These are phyloP conservation scores for Todiramphus saurophagus DNA, from an alignment of 2,113 vertebrate genomes.

Conservation along the genomic window DNA sequence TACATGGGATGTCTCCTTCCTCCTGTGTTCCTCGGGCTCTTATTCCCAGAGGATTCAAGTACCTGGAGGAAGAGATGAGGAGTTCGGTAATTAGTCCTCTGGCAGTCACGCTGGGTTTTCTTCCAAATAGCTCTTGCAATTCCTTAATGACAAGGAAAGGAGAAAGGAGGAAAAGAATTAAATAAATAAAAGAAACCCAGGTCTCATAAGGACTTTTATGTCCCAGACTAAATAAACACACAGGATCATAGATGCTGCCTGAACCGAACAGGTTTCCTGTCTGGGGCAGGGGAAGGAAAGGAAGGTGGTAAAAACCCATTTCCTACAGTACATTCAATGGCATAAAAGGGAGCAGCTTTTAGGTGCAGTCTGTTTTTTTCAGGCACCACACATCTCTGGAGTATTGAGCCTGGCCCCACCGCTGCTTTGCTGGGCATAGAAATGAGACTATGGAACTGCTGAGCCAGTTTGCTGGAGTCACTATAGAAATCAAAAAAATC, in stretches of 20 bases:
- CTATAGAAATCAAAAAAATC: neutral
- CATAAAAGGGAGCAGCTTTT: neutral
- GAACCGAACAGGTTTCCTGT: neutral
- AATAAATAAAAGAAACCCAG: neutral
- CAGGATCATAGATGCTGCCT: neutral
- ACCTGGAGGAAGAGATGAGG: neutral
- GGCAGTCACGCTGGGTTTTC: neutral
- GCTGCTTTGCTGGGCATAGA: neutral
- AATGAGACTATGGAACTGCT: rapidly evolving
- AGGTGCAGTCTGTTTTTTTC: neutral
- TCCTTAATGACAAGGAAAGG: neutral
- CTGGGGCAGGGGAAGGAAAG: neutral
- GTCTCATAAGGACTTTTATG: neutral
- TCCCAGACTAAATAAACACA: neutral
- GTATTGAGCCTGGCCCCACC: rapidly evolving
- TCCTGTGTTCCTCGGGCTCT: neutral
- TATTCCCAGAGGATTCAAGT: neutral
- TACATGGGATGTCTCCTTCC: neutral
- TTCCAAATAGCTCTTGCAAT: neutral
- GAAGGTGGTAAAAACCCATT: neutral
- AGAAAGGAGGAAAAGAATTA: rapidly evolving
- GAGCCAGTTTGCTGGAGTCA: neutral
- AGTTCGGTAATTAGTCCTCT: neutral
- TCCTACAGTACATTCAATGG: neutral
- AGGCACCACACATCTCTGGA: neutral